Evolutionary conservation across 2,113 vertebrate species (phyloP).

Genomic region (sheep (Ovis aries)): DNA sequence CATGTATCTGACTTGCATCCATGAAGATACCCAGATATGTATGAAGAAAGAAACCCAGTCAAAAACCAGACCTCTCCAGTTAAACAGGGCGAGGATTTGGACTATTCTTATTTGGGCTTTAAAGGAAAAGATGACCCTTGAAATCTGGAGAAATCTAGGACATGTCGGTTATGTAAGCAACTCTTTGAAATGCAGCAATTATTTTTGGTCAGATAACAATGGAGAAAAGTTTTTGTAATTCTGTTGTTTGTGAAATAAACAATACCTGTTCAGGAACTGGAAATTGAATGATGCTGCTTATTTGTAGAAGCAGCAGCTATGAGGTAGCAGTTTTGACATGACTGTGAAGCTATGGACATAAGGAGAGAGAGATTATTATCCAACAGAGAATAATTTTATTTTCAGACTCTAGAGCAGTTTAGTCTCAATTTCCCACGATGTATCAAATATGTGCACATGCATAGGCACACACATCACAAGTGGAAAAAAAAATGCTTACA

Average conservation of each 20-base stretch:
- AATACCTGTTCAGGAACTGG: background rate
- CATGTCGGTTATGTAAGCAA: constrained; percentile 49
- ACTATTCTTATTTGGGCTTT: constrained; percentile 4
- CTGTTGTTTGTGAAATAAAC: constrained; percentile 1
- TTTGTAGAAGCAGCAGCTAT: background rate
- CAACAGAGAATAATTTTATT: constrained; percentile 22
- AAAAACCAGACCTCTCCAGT: background rate
- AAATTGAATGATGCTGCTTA: background rate
- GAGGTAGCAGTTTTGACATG: background rate
- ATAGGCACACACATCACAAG: background rate
- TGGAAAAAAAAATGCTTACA: constrained; percentile 36
- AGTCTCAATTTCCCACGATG: constrained; percentile 1
- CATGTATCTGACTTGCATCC: background rate
- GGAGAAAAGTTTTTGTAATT: constrained; percentile 21
- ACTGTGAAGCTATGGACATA: background rate
- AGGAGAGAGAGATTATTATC: background rate
- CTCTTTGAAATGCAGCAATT: constrained; percentile 50
- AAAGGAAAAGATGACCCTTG: constrained; percentile 44
- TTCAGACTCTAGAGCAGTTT: background rate
- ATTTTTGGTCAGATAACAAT: constrained; percentile 44
- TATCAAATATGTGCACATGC: constrained; percentile 1
- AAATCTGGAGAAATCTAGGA: constrained; percentile 45
- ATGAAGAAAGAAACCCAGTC: background rate
- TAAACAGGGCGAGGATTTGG: background rate
- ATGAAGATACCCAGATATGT: background rate